Evolutionary conservation across 2,113 vertebrate species (phyloP).

Genomic region (Bettongia penicillata): DNA sequence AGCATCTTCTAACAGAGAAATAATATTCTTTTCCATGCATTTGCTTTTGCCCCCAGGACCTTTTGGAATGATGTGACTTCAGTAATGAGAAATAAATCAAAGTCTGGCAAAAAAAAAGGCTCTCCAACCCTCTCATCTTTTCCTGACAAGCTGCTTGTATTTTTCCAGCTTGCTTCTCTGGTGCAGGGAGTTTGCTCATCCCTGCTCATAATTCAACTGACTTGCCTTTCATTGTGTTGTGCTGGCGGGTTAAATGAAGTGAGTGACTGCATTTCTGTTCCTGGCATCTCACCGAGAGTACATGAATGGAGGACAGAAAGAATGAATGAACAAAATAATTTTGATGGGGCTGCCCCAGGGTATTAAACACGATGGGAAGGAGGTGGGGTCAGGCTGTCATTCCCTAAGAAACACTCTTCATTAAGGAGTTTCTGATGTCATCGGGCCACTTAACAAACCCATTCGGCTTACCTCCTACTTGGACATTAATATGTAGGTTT

Average conservation of each 20-base stretch:
- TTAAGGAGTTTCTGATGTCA: constrained; percentile 39
- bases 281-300: constrained; percentile 39
- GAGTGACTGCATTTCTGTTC: constrained; percentile 58
- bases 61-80: not conserved
- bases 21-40: not conserved
- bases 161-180: constrained; percentile 25
- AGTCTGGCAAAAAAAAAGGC: not conserved
- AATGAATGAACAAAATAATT: constrained; percentile 79
- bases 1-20: not conserved
- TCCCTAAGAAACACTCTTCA: constrained; percentile 62
- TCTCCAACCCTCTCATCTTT: not conserved
- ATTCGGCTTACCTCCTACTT: constrained; percentile 46
- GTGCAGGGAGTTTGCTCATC: not conserved
- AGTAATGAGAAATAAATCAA: not conserved
- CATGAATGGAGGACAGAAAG: constrained; percentile 78
- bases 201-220: constrained; percentile 25
- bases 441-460: constrained; percentile 36
- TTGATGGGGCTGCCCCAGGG: constrained; percentile 70
- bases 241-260: constrained; percentile 64
- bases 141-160: not conserved
- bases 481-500: constrained; percentile 38
- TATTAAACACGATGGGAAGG: constrained; percentile 51
- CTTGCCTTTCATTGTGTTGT: constrained; percentile 40
- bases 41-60: not conserved
- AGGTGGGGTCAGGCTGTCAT: constrained; percentile 22